Conservation (phyloP, 2,888 invertebrate species). For the Gastrophysa polygoni region DNA sequence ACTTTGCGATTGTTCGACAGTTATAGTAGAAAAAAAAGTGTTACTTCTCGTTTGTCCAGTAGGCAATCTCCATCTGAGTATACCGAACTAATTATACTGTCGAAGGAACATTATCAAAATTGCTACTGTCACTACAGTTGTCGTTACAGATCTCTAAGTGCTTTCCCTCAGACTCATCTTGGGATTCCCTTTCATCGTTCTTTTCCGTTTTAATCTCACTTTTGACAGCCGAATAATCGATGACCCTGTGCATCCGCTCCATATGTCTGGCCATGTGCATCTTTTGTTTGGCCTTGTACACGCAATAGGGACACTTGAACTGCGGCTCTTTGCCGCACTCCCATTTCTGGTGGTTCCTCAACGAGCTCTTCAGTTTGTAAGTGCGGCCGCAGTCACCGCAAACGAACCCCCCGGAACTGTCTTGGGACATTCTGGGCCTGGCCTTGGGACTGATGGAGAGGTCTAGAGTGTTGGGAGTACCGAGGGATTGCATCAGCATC, state of each 20-base stretch:
- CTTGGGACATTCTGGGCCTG: constrained; percentile 33
- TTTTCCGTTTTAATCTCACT: constrained; percentile 48
- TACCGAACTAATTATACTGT: background rate
- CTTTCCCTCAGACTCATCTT: constrained; percentile 24
- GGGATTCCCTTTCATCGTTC: constrained; percentile 29
- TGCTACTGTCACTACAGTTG: constrained; percentile 20
- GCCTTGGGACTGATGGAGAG: constrained; percentile 36
- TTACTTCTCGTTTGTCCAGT: no score
- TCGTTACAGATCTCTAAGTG: constrained; percentile 22
- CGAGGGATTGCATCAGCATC: constrained; percentile 49
- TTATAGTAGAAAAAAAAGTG: no score
- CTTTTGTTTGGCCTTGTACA: constrained; percentile 83
- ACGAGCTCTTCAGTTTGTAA: constrained; percentile 85
- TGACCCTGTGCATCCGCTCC: constrained; percentile 77
- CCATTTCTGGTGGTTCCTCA: constrained; percentile 85
- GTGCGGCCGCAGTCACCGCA: constrained; percentile 84
- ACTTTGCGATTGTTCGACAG: no score
- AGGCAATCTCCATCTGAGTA: background rate
- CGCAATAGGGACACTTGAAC: constrained; percentile 82
- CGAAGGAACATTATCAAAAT: background rate
- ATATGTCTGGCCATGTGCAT: constrained; percentile 84
- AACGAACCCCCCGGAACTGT: constrained; percentile 65
- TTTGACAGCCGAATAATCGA: constrained; percentile 54
- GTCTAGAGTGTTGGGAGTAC: constrained; percentile 37
- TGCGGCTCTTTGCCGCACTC: constrained; percentile 86